These are phyloP conservation scores for Macrosteles quadrilineatus DNA, from an alignment of 1,140 invertebrate species.

Conservation along the genomic window DNA sequence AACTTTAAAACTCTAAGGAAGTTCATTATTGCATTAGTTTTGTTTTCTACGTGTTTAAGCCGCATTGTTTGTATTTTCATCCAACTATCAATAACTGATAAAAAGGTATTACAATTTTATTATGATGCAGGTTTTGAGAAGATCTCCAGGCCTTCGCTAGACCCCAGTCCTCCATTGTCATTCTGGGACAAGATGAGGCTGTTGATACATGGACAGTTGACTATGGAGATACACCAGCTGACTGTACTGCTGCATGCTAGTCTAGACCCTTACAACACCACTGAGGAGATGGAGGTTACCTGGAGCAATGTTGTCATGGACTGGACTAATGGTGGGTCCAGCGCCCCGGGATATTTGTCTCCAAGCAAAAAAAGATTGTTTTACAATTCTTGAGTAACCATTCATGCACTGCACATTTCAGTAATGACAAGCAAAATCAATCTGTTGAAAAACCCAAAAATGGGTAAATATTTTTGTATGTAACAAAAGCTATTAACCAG, in stretches of 20 bases:
- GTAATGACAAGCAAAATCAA: too few species aligned
- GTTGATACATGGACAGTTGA: constrained; percentile 89
- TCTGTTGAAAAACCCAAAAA: too few species aligned
- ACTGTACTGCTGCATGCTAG: constrained; percentile 91
- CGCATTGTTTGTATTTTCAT: too few species aligned
- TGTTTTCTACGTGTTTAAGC: too few species aligned
- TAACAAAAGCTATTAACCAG: too few species aligned
- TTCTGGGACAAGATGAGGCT: constrained; percentile 98
- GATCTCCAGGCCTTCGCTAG: constrained; percentile 81
- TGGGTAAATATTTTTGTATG: too few species aligned
- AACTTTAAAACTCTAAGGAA: too few species aligned
- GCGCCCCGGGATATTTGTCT: constrained; percentile 27
- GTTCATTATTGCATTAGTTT: too few species aligned
- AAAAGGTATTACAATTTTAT: too few species aligned
- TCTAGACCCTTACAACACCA: constrained; percentile 97
- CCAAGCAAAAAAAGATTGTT: neutral
- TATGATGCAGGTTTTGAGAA: constrained; percentile 81
- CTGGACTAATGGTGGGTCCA: constrained; percentile 85
- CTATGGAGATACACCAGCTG: constrained; percentile 81
- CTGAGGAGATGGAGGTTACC: constrained; percentile 97
- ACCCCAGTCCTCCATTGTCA: constrained; percentile 90
- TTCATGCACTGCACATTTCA: too few species aligned
- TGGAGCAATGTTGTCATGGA: constrained; percentile 92
- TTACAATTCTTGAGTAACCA: neutral
- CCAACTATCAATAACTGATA: too few species aligned